A percentile compares a stretch with the other conserved stretches of the same genome.
phyloP scores from a whole-genome alignment of 2,888 invertebrate genomes.

The Celastrina argiolus region DNA sequence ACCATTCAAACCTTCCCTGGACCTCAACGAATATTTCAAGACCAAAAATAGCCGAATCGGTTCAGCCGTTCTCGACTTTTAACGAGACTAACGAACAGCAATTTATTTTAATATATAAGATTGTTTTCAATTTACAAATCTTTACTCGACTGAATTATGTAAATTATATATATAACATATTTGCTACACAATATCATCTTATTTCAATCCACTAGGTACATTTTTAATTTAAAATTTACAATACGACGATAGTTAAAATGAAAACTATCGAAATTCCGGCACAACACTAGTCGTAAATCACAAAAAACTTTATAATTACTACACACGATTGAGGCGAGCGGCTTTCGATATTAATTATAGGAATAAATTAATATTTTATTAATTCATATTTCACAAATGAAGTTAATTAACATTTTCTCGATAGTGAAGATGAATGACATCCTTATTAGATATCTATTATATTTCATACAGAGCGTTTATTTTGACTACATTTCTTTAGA shows the following conservation, averaged over 20 bases:
- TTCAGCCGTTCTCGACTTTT: too few species aligned
- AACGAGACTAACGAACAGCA: too few species aligned
- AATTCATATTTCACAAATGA: slow-evolving; percentile 22
- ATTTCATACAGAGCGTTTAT: not conserved
- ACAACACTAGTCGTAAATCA: slow-evolving; percentile 19
- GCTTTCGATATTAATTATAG: slow-evolving; percentile 15
- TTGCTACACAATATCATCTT: too few species aligned
- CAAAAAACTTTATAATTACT: slow-evolving; percentile 21
- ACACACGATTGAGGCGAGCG: slow-evolving; percentile 13
- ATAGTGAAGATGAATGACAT: not conserved
- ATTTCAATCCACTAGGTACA: too few species aligned
- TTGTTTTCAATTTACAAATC: too few species aligned
- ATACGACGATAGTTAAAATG: not conserved
- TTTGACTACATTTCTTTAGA: not conserved
- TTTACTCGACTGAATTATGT: too few species aligned
- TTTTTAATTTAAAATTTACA: not conserved
- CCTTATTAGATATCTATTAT: not conserved
- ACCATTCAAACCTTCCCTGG: too few species aligned
- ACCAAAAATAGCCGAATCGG: too few species aligned
- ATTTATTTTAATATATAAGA: too few species aligned
- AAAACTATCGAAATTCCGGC: not conserved
- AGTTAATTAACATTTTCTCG: slow-evolving; percentile 15
- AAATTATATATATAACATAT: too few species aligned
- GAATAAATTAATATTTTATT: slow-evolving; percentile 21
- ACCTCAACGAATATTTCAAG: too few species aligned